Conservation (phyloP, 2,888 invertebrate species). For the Caenorhabditis parvicauda region DNA sequence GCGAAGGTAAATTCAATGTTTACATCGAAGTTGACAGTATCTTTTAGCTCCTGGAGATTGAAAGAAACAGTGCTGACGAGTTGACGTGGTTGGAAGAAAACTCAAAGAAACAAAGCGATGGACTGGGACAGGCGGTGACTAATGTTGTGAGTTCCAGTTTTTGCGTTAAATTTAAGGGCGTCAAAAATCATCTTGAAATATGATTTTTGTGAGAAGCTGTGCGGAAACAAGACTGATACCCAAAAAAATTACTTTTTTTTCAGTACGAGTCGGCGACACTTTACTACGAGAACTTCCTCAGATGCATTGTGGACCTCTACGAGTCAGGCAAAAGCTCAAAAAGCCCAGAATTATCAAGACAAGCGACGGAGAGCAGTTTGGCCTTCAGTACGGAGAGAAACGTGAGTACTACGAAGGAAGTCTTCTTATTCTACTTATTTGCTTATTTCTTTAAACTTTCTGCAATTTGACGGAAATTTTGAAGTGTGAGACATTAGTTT, state of each 20-base stretch:
- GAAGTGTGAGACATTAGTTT: slow-evolving; percentile 1
- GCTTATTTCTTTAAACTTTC: not conserved
- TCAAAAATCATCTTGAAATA: not conserved
- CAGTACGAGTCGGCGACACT: slow-evolving; percentile 14
- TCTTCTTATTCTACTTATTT: no score
- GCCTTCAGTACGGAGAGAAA: slow-evolving; percentile 26
- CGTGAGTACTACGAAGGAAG: slow-evolving; percentile 18
- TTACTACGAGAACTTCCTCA: slow-evolving; percentile 31
- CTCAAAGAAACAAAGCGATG: not conserved
- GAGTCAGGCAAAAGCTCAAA: slow-evolving; percentile 8
- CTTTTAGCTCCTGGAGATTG: slow-evolving; percentile 33
- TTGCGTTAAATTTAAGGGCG: not conserved
- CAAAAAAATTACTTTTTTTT: slow-evolving; percentile 2
- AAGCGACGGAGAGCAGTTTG: slow-evolving; percentile 17
- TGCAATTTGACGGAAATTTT: no score
- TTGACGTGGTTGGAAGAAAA: slow-evolving; percentile 27
- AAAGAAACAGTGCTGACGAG: slow-evolving; percentile 39
- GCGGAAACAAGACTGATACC: slow-evolving; percentile 5
- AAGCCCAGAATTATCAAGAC: slow-evolving; percentile 10
- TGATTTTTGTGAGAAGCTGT: not conserved
- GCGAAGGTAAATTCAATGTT: slow-evolving; percentile 19
- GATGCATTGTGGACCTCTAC: slow-evolving; percentile 36
- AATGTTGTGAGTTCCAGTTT: no score
- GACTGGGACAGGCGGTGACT: no score
- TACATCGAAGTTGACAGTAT: not conserved